These are phyloP conservation scores for Drosophila anomalata DNA, from an alignment of 2,888 invertebrate genomes.

Conservation along the genomic window DNA sequence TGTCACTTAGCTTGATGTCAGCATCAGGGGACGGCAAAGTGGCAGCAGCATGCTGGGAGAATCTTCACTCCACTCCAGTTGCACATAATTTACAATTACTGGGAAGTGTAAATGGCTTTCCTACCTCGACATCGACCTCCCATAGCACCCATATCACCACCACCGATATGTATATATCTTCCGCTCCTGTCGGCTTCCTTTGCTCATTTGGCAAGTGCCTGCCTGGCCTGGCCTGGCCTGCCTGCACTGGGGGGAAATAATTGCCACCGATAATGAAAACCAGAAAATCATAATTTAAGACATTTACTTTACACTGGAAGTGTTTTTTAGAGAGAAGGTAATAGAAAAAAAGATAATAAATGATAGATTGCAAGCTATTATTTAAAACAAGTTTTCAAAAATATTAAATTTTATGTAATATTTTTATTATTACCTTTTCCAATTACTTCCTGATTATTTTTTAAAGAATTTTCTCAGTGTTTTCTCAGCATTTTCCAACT, in stretches of 20 bases:
- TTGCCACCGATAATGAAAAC: conserved; percentile 35
- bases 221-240: neutral
- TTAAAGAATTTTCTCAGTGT: conserved; percentile 8
- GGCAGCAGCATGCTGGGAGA: conserved; percentile 17
- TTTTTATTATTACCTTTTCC: no score
- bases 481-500: conserved; percentile 8
- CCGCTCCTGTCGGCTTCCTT: conserved; percentile 34
- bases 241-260: conserved; percentile 28
- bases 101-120: conserved; percentile 68
- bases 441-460: neutral
- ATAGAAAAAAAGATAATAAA: neutral
- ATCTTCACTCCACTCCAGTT: conserved; percentile 24
- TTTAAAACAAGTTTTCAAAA: neutral
- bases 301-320: conserved; percentile 7
- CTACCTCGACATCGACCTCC: conserved; percentile 14
- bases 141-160: conserved; percentile 2
- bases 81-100: conserved; percentile 71
- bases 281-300: conserved; percentile 35
- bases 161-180: conserved; percentile 11
- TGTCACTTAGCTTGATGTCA: conserved; percentile 43
- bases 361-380: neutral
- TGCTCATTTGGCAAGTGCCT: conserved; percentile 35
- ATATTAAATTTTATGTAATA: neutral
- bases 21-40: conserved; percentile 33
- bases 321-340: neutral